Evolutionary conservation across 2,797 vertebrate species (phyloP).

Genomic region (Cossypha dichroa): DNA sequence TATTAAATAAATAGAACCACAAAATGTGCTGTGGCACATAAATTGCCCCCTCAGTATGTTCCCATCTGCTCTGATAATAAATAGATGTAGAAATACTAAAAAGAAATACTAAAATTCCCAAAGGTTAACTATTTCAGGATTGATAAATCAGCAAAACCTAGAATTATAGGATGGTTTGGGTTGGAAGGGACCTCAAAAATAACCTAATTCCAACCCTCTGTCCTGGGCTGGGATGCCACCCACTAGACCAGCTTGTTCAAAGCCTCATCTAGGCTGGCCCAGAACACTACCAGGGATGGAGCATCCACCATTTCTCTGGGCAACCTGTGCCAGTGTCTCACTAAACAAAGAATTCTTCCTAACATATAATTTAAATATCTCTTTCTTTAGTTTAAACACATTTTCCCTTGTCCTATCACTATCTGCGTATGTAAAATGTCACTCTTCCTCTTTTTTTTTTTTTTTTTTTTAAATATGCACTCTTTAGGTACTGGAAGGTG

Average conservation of each 20-base stretch:
- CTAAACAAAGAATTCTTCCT: not conserved
- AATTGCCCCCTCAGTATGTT: not conserved
- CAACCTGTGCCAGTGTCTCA: not conserved
- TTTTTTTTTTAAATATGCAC: no score
- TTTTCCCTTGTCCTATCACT: not conserved
- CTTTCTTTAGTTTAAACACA: not conserved
- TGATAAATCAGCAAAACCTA: not conserved
- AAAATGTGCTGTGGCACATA: not conserved
- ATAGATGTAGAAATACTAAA: not conserved
- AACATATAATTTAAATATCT: no score
- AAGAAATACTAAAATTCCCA: not conserved
- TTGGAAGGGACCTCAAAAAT: not conserved
- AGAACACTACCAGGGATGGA: not conserved
- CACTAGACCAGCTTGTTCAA: not conserved
- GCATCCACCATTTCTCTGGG: not conserved
- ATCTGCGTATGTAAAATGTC: not conserved
- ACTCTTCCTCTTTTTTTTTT: not conserved
- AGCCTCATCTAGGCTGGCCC: not conserved
- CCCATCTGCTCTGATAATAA: not conserved
- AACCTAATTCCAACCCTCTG: not conserved
- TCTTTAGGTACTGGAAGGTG: not conserved
- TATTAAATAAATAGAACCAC: not conserved
- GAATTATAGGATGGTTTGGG: not conserved
- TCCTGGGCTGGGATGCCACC: not conserved
- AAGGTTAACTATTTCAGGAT: not conserved